Base-by-base conservation (phyloP, 2,888 invertebrate species). In the Patella ulyssiponensis region DNA sequence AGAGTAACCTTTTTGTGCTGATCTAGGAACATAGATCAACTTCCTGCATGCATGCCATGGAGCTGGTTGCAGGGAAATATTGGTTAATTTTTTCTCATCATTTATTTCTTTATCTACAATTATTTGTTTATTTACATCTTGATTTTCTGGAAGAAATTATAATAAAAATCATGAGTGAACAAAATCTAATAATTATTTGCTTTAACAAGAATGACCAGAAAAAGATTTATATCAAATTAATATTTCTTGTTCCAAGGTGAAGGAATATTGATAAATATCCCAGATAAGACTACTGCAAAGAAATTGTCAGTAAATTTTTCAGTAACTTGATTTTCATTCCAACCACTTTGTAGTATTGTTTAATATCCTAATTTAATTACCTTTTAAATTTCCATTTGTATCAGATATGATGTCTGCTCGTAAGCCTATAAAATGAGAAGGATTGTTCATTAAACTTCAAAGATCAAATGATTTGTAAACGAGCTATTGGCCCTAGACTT, bases 1-100 rank as follows among this genome's bases (percentile, higher is more conserved):
- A 71, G 96, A 95, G 91, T 96, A 97, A 33, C 96, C 96, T 77
- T 92, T 93, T 91, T 97, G 97, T 53, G 96, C 96, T 15, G 96
- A 95, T 85, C 97, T 94, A 52, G 97, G 97, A 52, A 98, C 98
- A 91, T 97, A 98, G 88, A 98, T 98, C 88, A 97, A 94, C 83
- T 95, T 94, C 51, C 96, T 93, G 88, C 96, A 96, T 79, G 94
- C 95, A 88, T 98, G 97, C 97, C 98, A 98, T 2, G 83, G 64
- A 23, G 64, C 64, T 23, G 64, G 64, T 64, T 64, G 64, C 12
- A 23, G 23, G n/a, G 82, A 82, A n/a, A 81, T 81, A 44, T 77
- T 77, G 1, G 80, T 27, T n/a, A 81, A 78, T 71, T 86, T 88
- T 74, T 86, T 82, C 4, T 87, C 85, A 3, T 86, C 85, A 44